phyloP scores from a whole-genome alignment of 2,113 vertebrate genomes.

The Larimichthys polyactis region DNA sequence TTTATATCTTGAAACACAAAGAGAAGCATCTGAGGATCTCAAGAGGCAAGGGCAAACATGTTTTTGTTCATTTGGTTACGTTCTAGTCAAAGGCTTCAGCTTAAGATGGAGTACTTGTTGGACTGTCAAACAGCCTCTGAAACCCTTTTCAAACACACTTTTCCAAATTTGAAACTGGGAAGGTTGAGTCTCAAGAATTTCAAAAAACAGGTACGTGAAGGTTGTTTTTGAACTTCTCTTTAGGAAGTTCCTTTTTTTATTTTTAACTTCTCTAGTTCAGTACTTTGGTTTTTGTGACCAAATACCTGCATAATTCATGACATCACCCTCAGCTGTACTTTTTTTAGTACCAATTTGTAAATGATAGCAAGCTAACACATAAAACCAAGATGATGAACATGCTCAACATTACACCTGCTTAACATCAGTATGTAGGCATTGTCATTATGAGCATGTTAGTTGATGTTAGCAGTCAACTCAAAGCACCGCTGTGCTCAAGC shows the following conservation, averaged over 20 bases:
- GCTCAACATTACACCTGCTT: background rate
- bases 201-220: too few species aligned
- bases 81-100: background rate
- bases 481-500: background rate
- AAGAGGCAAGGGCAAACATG: background rate
- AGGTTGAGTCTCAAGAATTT: background rate
- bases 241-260: too few species aligned
- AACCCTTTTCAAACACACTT: background rate
- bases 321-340: too few species aligned
- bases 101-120: background rate
- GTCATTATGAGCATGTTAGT: background rate
- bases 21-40: background rate
- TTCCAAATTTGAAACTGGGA: background rate
- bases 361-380: too few species aligned
- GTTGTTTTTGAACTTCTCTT: too few species aligned
- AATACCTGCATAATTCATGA: too few species aligned
- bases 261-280: too few species aligned
- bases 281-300: too few species aligned
- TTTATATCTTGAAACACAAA: background rate
- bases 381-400: background rate
- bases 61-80: background rate
- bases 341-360: too few species aligned
- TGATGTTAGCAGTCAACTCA: background rate
- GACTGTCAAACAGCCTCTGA: background rate
- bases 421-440: too few species aligned